These are phyloP conservation scores for Sarotherodon lohbergeri DNA, from an alignment of 2,113 vertebrate genomes.

Conservation along the genomic window DNA sequence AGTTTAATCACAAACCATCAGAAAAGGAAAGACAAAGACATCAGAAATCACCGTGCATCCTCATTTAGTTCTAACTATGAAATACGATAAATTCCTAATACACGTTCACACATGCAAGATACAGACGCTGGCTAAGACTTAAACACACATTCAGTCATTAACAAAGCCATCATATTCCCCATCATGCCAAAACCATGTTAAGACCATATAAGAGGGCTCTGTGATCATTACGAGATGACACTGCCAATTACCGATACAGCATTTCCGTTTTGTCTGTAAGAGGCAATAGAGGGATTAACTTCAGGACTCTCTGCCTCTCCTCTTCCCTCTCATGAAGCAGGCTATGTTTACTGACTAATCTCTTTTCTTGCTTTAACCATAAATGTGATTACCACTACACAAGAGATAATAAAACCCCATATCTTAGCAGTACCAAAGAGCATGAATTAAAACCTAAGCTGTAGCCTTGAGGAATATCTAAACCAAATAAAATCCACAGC, in stretches of 20 bases:
- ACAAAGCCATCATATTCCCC: neutral
- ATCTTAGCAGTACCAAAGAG: slow-evolving; percentile 54
- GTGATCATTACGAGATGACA: slow-evolving; percentile 34
- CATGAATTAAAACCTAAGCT: slow-evolving; percentile 66
- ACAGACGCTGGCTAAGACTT: neutral
- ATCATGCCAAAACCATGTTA: neutral
- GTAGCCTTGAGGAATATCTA: slow-evolving; percentile 62
- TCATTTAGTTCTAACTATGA: neutral
- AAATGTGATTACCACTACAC: slow-evolving; percentile 71
- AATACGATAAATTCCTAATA: neutral
- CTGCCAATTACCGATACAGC: slow-evolving; percentile 37
- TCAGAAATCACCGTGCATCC: neutral
- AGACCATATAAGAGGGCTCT: slow-evolving; percentile 17
- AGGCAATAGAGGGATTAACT: slow-evolving; percentile 56
- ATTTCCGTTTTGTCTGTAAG: slow-evolving; percentile 37
- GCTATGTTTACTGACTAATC: slow-evolving; percentile 60
- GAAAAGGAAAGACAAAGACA: neutral
- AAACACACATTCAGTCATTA: neutral
- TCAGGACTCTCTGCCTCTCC: slow-evolving; percentile 15
- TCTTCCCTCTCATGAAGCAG: slow-evolving; percentile 37
- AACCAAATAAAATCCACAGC: slow-evolving; percentile 24
- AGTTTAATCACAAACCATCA: neutral
- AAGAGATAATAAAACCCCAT: slow-evolving; percentile 64
- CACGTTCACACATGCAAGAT: neutral
- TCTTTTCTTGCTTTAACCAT: slow-evolving; percentile 62